Conservation (phyloP, 2,113 vertebrate species). For the Ptychochromis oligacanthus region DNA sequence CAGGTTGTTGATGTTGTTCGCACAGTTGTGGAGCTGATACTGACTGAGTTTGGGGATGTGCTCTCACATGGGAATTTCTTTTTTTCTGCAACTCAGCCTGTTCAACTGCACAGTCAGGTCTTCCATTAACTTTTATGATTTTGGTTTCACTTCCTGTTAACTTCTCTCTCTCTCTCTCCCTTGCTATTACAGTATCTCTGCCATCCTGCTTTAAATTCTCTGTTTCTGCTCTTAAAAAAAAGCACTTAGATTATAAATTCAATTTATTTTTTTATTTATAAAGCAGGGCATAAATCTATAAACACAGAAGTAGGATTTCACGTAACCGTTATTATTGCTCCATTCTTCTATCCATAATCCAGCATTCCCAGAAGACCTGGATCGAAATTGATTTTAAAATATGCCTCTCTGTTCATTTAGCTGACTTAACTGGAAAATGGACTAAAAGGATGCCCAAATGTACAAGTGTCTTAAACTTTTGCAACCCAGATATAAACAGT, state of each 20-base stretch:
- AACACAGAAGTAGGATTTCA: background rate
- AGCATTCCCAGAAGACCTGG: background rate
- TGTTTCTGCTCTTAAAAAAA: background rate
- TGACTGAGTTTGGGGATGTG: background rate
- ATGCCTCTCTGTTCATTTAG: background rate
- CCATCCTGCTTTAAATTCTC: background rate
- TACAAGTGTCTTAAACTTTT: background rate
- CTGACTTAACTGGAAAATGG: too few relatives aligned
- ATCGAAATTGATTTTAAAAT: background rate
- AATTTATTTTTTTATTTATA: too few relatives aligned
- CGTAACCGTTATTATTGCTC: background rate
- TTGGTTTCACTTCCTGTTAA: background rate
- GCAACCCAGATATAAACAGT: background rate
- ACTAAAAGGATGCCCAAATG: too few relatives aligned
- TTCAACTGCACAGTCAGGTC: background rate
- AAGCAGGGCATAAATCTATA: fast-evolving
- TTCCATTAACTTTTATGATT: background rate
- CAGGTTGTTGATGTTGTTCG: background rate
- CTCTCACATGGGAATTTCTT: background rate
- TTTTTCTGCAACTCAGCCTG: background rate
- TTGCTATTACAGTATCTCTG: background rate
- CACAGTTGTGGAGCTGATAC: background rate
- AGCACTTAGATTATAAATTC: too few relatives aligned
- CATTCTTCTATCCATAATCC: background rate
- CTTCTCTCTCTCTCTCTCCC: background rate